phyloP scores from a whole-genome alignment of 2,113 vertebrate species.

The Zapornia atra region DNA sequence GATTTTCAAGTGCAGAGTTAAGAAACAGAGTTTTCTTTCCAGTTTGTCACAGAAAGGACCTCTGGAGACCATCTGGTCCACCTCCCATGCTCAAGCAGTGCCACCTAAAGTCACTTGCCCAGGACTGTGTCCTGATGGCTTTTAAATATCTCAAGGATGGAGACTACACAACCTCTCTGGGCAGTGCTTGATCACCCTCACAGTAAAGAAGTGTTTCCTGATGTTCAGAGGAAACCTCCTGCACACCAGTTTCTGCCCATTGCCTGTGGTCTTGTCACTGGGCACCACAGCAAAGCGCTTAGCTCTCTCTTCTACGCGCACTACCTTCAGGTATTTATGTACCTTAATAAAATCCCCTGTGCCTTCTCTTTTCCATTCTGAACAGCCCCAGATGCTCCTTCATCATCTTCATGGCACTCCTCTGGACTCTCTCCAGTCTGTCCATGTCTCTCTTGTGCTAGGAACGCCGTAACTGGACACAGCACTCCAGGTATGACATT shows the following conservation, averaged over 20 bases:
- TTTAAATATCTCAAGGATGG: background rate
- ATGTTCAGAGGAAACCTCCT: background rate
- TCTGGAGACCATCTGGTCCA: background rate
- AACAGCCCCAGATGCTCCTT: background rate
- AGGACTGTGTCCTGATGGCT: background rate
- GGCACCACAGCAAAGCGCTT: background rate
- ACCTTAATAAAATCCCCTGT: background rate
- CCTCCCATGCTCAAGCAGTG: no score
- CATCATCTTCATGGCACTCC: background rate
- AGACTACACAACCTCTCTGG: background rate
- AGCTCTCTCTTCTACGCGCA: background rate
- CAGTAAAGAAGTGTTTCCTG: background rate
- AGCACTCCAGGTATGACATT: background rate
- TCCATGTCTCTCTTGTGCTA: background rate
- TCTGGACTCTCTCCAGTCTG: background rate
- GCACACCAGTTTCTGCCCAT: background rate
- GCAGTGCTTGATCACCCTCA: background rate
- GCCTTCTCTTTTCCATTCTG: background rate
- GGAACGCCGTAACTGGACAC: background rate
- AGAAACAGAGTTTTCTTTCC: background rate
- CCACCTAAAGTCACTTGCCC: no score
- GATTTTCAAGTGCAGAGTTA: background rate
- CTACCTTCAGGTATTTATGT: background rate
- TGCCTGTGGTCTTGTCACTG: background rate
- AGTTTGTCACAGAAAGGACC: background rate